A percentile compares a stretch with the other conserved stretches of the same genome.
Conservation (phyloP, 2,113 vertebrate species). For the Psittacara wagleri region DNA sequence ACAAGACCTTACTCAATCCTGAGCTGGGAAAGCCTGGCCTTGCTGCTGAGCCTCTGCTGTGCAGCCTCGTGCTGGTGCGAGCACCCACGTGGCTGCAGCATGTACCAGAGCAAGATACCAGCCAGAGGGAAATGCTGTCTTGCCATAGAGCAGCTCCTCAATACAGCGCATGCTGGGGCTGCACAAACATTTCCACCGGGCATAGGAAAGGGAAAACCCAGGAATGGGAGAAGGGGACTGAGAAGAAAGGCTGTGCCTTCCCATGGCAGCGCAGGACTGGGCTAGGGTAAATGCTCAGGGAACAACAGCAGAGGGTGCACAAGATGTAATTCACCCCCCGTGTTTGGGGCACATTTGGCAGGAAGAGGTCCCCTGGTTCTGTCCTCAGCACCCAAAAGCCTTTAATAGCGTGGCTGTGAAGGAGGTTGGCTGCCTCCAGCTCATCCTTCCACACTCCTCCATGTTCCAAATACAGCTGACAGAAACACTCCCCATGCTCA, state of each 20-base stretch:
- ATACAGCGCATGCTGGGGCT: not conserved
- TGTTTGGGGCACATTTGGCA: not conserved
- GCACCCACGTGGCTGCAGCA: not conserved
- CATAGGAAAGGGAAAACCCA: not conserved
- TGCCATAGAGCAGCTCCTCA: not conserved
- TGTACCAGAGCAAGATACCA: rapidly evolving
- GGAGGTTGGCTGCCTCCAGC: not conserved
- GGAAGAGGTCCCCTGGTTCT: not conserved
- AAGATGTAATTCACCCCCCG: rapidly evolving
- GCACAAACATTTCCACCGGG: not conserved
- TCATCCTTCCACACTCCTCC: not conserved
- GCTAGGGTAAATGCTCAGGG: not conserved
- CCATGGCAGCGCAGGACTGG: rapidly evolving
- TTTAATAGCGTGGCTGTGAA: slow-evolving; percentile 17
- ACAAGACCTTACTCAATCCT: not conserved
- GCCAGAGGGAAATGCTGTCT: rapidly evolving
- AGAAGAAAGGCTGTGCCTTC: not conserved
- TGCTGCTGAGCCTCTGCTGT: not conserved
- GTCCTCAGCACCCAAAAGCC: not conserved
- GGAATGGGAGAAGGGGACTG: rapidly evolving
- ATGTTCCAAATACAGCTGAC: rapidly evolving
- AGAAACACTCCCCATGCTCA: rapidly evolving
- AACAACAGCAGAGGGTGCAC: not conserved
- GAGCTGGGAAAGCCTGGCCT: not conserved
- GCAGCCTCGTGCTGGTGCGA: not conserved